Evolutionary conservation across 2,888 invertebrate species (phyloP).

Genomic region (Mythimna ferrago): DNA sequence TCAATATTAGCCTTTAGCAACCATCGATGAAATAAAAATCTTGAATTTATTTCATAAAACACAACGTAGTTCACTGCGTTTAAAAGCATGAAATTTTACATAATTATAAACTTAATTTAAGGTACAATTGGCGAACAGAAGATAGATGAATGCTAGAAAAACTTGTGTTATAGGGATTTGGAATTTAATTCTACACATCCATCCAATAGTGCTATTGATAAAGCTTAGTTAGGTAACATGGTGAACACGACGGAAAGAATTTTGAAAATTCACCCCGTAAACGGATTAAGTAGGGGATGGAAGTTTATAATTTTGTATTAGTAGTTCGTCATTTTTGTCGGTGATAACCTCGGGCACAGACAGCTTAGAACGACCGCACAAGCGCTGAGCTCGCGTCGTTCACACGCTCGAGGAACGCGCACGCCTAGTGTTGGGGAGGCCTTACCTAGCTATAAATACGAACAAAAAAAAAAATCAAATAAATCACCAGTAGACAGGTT

Average conservation of each 20-base stretch:
- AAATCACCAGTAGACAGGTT: conserved; percentile 9
- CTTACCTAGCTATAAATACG: background rate
- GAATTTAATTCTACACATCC: too few species aligned
- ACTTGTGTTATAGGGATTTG: too few species aligned
- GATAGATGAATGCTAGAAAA: too few species aligned
- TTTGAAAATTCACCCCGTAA: background rate
- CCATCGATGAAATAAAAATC: background rate
- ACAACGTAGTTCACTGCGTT: background rate
- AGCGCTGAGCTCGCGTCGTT: too few species aligned
- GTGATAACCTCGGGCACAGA: background rate
- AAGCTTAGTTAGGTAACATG: too few species aligned
- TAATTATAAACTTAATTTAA: too few species aligned
- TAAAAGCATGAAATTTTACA: background rate
- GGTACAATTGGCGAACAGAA: too few species aligned
- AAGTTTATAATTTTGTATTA: background rate
- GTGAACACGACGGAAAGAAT: background rate
- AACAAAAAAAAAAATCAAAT: conserved; percentile 3
- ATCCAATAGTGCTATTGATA: too few species aligned
- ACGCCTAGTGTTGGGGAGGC: too few species aligned
- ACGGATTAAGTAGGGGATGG: background rate
- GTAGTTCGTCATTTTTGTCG: background rate
- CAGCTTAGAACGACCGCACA: too few species aligned
- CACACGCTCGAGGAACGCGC: too few species aligned
- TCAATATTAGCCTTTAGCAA: background rate
- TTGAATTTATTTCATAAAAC: background rate